Conservation (phyloP, 2,797 vertebrate species). For the Rhynchotus rufescens region DNA sequence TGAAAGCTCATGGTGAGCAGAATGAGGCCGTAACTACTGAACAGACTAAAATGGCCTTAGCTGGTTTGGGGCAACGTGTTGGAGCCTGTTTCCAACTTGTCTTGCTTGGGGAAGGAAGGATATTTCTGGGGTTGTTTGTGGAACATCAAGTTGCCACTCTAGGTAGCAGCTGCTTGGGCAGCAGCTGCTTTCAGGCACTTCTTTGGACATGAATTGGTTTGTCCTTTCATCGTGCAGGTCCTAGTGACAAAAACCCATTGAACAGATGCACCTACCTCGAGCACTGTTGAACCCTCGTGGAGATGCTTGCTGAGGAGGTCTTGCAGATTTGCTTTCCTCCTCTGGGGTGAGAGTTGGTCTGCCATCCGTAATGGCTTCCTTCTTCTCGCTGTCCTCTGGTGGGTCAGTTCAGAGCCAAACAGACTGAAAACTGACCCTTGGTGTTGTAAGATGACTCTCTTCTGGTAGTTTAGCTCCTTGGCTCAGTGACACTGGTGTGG, state of each 20-base stretch:
- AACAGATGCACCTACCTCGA: neutral
- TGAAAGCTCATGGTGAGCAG: neutral
- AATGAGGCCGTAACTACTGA: neutral
- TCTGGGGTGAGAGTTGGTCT: neutral
- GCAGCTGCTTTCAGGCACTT: neutral
- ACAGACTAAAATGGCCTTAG: neutral
- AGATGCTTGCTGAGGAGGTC: neutral
- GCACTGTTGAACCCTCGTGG: too few species aligned
- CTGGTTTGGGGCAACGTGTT: neutral
- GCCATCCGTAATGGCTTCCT: neutral
- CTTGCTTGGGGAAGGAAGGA: too few species aligned
- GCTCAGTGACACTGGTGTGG: neutral
- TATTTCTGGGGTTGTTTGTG: neutral
- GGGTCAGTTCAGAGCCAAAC: neutral
- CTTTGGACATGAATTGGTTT: neutral
- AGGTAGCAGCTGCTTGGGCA: neutral
- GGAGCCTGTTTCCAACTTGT: neutral
- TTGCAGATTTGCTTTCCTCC: neutral
- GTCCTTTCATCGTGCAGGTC: neutral
- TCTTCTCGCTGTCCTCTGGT: neutral
- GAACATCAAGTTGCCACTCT: neutral
- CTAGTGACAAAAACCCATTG: neutral
- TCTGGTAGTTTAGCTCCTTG: neutral
- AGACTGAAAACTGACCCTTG: neutral
- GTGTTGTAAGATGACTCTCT: neutral